Base-by-base conservation (phyloP, 2,888 invertebrate species). In the Zaprionus obscuricornis region DNA sequence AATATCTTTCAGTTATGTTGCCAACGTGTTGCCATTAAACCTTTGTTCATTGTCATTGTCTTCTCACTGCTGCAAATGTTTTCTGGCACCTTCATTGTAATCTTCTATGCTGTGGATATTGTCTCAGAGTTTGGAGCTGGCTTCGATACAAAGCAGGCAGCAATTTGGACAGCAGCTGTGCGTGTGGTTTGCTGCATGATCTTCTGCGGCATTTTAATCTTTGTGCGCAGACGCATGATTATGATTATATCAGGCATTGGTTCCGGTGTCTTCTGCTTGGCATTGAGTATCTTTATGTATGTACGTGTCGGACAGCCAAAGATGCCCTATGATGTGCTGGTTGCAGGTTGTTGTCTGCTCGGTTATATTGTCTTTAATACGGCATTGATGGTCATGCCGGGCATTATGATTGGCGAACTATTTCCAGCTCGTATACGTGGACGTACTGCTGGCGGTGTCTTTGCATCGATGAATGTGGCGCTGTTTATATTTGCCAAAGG, bases 31-130 rank as follows among this genome's bases (percentile, higher is more conserved):
- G 93, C 95, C 0, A 87, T 94, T 3, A 95, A 95, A 81, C 95
- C 95, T 0, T 91, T 95, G 49, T 88, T 94, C 6, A 93, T 95
- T 36, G 94, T 95, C 77, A 94, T 94, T 79, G 91, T 93, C 0
- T 95, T 95, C 90, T 94, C 94, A 86, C 89, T 94, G 70, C 91
- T 95, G 63, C 95, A 95, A 88, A 93, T 94, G 68, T 90, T 94
- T 29, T 94, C 95, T 2, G 95, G 95, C 40, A 95, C 95, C 11
- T 95, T 94, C 83, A 91, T 95, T 8, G 93, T 95, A 51, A 94
- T 95, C 50, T 95, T 95, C 90, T 95, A 95, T 85, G 95, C 95
- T 0, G 94, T 95, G 0, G 94, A 95, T 74, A 94, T 95, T 52
- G 91, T 95, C 5, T 90, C 92, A 4, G 92, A 93, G 52, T 88